phyloP scores from a whole-genome alignment of 2,888 invertebrate species.

The Euplexia lucipara region DNA sequence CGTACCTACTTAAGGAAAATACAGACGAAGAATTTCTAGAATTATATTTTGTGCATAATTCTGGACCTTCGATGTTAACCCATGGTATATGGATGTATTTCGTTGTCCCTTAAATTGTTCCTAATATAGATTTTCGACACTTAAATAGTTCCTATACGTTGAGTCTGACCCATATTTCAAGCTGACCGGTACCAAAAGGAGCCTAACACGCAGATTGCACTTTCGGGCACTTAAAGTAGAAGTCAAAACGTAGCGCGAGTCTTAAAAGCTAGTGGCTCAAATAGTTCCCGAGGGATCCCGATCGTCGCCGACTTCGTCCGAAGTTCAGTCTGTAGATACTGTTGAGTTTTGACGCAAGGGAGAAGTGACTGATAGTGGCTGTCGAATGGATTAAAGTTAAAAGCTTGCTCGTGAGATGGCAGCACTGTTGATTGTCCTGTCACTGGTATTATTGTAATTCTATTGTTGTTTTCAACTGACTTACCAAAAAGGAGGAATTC shows the following conservation, averaged over 20 bases:
- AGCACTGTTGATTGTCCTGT: too few relatives aligned
- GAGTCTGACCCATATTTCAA: constrained; percentile 1
- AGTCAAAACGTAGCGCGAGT: constrained; percentile 77
- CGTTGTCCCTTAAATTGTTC: too few relatives aligned
- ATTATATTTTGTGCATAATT: too few relatives aligned
- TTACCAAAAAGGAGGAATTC: too few relatives aligned
- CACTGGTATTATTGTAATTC: too few relatives aligned
- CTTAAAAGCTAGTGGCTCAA: constrained; percentile 77
- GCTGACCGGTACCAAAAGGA: constrained; percentile 58
- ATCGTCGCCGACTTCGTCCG: constrained; percentile 56
- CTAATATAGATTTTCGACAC: too few relatives aligned
- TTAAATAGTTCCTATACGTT: not conserved
- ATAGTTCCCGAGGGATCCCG: constrained; percentile 73
- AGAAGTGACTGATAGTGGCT: not conserved
- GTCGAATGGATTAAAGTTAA: not conserved
- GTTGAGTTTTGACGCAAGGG: constrained; percentile 19
- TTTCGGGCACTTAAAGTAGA: constrained; percentile 77
- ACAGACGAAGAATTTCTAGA: too few relatives aligned
- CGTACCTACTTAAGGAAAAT: too few relatives aligned
- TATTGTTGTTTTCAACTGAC: too few relatives aligned
- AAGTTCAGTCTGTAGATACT: constrained; percentile 38
- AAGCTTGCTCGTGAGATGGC: too few relatives aligned
- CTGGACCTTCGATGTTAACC: too few relatives aligned
- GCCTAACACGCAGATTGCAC: constrained; percentile 72
- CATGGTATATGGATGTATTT: too few relatives aligned